These are phyloP conservation scores for Ophthalmolycus amberensis DNA, from an alignment of 2,113 vertebrate species.

Conservation along the genomic window DNA sequence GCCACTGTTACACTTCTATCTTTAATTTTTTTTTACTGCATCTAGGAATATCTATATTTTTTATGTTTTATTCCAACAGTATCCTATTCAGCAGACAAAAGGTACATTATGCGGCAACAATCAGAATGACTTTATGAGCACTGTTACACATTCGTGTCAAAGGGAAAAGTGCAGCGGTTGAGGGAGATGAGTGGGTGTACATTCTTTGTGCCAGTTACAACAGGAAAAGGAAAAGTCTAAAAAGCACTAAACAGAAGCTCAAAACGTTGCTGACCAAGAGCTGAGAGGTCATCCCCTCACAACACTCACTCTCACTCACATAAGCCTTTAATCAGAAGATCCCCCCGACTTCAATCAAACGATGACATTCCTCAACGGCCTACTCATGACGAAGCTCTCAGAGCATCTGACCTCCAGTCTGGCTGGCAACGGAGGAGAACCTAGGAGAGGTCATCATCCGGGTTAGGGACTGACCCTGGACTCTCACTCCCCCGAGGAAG, in stretches of 20 bases:
- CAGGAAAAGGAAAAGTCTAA: slow-evolving; percentile 51
- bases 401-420: slow-evolving; percentile 57
- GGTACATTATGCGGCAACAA: neutral
- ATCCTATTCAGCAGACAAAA: neutral
- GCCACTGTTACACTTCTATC: slow-evolving; percentile 27
- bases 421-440: slow-evolving; percentile 50
- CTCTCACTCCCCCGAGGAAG: slow-evolving; percentile 32
- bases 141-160: slow-evolving; percentile 23
- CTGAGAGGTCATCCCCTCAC: slow-evolving; percentile 47
- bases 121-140: neutral
- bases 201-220: slow-evolving; percentile 46
- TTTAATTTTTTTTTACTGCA: neutral
- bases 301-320: slow-evolving; percentile 41
- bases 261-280: slow-evolving; percentile 43
- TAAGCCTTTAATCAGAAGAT: slow-evolving; percentile 59
- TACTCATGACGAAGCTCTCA: slow-evolving; percentile 54
- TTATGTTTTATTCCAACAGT: neutral
- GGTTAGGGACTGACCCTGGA: slow-evolving; percentile 56
- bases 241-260: slow-evolving; percentile 53
- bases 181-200: slow-evolving; percentile 31
- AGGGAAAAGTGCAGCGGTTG: slow-evolving; percentile 3
- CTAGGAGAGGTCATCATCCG: slow-evolving; percentile 60
- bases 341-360: slow-evolving; percentile 58
- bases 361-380: slow-evolving; percentile 64
- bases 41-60: neutral